Evolutionary conservation across 2,113 vertebrate genomes (phyloP).

Genomic region (Thinocorus orbignyianus): DNA sequence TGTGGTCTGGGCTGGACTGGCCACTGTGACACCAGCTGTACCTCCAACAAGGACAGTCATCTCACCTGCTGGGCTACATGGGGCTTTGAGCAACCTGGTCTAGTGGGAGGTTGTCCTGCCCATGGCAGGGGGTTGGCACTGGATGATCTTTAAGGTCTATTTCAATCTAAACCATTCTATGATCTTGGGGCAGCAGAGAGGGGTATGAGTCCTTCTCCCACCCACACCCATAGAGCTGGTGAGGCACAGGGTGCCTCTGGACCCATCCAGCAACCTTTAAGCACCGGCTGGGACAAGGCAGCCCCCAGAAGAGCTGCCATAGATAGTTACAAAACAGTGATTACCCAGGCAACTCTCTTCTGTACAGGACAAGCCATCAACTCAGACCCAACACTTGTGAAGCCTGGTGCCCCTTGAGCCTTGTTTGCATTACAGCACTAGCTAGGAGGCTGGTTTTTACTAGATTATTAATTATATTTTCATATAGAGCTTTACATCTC

Average conservation of each 20-base stretch:
- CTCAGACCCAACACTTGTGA: not conserved
- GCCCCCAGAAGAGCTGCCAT: not conserved
- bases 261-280: not conserved
- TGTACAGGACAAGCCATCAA: rapidly evolving
- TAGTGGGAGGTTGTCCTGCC: not conserved
- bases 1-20: not conserved
- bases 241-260: not conserved
- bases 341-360: no score
- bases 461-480: not conserved
- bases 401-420: not conserved
- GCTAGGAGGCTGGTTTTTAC: not conserved
- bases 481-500: not conserved
- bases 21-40: not conserved
- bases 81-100: not conserved
- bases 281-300: not conserved
- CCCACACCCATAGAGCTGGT: rapidly evolving
- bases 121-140: not conserved
- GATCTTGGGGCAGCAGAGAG: no score
- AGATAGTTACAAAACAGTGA: not conserved
- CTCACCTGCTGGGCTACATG: not conserved
- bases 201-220: not conserved
- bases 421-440: not conserved
- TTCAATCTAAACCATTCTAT: not conserved
- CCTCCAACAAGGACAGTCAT: not conserved
- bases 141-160: not conserved